These are phyloP conservation scores for Lepidotrigona ventralis DNA, from an alignment of 1,140 invertebrate genomes.

Conservation along the genomic window DNA sequence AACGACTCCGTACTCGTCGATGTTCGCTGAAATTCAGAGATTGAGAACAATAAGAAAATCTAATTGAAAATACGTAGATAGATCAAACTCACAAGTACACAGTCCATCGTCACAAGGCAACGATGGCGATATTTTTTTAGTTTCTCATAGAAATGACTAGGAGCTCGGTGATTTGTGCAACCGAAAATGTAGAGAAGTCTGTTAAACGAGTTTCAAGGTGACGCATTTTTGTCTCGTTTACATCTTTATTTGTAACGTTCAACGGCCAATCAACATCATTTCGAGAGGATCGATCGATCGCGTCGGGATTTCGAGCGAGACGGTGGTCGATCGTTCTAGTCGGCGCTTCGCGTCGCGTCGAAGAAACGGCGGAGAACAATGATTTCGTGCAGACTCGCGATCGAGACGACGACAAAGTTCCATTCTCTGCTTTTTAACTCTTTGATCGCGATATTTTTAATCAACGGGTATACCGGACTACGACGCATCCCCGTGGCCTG, in stretches of 20 bases:
- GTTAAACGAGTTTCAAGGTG: background rate
- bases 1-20: background rate
- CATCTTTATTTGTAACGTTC: conserved; percentile 13
- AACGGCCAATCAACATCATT: background rate
- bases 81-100: background rate
- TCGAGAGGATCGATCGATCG: conserved; percentile 23
- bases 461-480: conserved; percentile 35
- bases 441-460: conserved; percentile 52
- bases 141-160: background rate
- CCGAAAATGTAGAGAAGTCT: background rate
- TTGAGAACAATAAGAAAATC: background rate
- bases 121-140: background rate
- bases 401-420: conserved; percentile 15
- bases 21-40: background rate
- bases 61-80: background rate
- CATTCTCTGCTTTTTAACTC: conserved; percentile 36
- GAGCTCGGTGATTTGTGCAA: background rate
- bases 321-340: background rate
- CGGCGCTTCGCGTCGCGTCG: background rate
- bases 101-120: too few relatives aligned
- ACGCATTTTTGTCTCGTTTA: background rate
- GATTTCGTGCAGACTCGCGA: background rate
- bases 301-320: background rate
- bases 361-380: too few relatives aligned
- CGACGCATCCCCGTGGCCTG: conserved; percentile 28